Evolutionary conservation across 2,797 vertebrate genomes (phyloP), one percentile per base, ranked within the genome.

Genomic region (Hydrolagus colliei): DNA sequence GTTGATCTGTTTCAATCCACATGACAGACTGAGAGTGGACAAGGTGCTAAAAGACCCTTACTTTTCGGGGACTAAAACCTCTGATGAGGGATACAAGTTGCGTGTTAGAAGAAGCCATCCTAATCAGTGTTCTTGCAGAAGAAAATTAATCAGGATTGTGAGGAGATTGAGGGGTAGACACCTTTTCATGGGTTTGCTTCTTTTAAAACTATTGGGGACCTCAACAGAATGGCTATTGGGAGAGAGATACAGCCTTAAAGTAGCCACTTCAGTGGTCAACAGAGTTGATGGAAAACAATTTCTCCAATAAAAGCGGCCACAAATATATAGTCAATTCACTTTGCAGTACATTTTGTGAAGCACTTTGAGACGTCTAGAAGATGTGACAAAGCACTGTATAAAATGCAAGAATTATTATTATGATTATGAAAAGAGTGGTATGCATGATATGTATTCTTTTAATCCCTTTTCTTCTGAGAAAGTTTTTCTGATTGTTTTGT

Each of bases 31-130:
- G 88, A 91, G 90, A 12, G 87, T 91, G 74, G 90, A 92, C 62
- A 90, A 94, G 87, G 90, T 93, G 88, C 77, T 91, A 87, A 89
- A 87, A 87, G 87, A 90, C 79, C 89, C 92, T 77, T 93, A 87
- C 89, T 92, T 92, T 86, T 88, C 90, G 1, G 2, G n/a, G 63
- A 52, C 12, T 86, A 18, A 82, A 67, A 82, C 63, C 1, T 20
- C 75, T 35, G 78, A 82, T 9, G 52, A 77, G 61, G 63, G 20
- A 16, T 27, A 18, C 22, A 0, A 6, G 61, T 32, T 67, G 14
- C 16, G 13, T 1, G 18, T 16, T 61, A 4, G 27, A 82, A 14
- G 78, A 82, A 67, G 18, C 22, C 61, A 12, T 63, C 18, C 12
- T 63, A n/a, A 9, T 0, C 63, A 41, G 63, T 27, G 62, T 67